Conservation (phyloP, 2,888 invertebrate genomes). For the Lagria hirta region DNA sequence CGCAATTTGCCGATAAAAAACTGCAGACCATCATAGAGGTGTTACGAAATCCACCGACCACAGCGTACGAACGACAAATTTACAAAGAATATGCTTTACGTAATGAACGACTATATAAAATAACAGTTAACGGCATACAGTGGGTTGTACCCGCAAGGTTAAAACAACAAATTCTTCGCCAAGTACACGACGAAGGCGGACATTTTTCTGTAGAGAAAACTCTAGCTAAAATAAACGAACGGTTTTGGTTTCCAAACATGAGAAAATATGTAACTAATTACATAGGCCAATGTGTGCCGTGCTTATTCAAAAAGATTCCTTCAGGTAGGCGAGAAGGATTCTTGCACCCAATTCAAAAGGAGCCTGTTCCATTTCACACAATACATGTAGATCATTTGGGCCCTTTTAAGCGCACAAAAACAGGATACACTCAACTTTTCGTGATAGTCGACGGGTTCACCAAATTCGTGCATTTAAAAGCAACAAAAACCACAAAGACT, state of each 20-base stretch:
- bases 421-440: not conserved
- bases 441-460: constrained; percentile 2
- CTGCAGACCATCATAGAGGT: not conserved
- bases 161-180: constrained; percentile 18
- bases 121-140: constrained; percentile 15
- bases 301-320: not conserved
- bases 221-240: not conserved
- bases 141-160: constrained; percentile 24
- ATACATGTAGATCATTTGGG: too few relatives aligned
- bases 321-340: not conserved
- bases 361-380: constrained; percentile 1
- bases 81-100: constrained; percentile 17
- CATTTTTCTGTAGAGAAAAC: constrained; percentile 22
- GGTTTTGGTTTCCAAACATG: constrained; percentile 3
- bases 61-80: constrained; percentile 3
- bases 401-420: not conserved
- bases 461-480: too few relatives aligned
- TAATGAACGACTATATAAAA: constrained; percentile 13
- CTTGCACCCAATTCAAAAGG: constrained; percentile 1
- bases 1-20: constrained; percentile 4
- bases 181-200: constrained; percentile 22
- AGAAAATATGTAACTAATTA: not conserved
- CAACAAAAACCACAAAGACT: constrained; percentile 1
- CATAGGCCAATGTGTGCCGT: not conserved
- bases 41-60: not conserved